Conservation (phyloP, 2,113 vertebrate species). For the Marmota monax region DNA sequence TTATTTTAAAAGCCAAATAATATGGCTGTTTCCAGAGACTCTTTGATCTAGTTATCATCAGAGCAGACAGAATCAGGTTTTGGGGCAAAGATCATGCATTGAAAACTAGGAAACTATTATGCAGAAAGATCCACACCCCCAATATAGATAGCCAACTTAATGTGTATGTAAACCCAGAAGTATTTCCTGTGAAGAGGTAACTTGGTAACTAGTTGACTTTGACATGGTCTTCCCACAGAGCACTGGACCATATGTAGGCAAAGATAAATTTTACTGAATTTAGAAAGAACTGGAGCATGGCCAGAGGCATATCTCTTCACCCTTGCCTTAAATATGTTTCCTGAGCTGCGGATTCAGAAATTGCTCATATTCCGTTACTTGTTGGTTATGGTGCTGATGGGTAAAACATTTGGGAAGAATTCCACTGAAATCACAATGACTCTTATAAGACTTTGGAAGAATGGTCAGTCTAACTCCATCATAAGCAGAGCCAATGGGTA, state of each 20-base stretch:
- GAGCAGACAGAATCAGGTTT: neutral
- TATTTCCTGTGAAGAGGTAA: neutral
- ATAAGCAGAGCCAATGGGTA: neutral
- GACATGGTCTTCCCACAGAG: neutral
- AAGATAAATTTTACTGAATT: neutral
- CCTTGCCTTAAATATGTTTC: neutral
- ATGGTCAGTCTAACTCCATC: neutral
- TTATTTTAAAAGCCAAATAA: neutral
- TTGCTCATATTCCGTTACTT: neutral
- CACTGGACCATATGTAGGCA: neutral
- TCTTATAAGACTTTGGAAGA: neutral
- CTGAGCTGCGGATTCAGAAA: neutral
- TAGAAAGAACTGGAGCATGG: neutral
- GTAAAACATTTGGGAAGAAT: neutral
- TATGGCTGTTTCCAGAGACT: neutral
- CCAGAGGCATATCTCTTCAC: neutral
- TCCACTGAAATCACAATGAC: too few relatives aligned
- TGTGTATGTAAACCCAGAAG: neutral
- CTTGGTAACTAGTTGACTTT: neutral
- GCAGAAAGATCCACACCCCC: neutral
- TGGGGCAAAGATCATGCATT: neutral
- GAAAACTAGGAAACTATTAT: neutral
- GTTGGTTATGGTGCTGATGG: neutral
- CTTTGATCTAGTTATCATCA: neutral
- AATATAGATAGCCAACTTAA: neutral